Evolutionary conservation across 92 coral and sea anemone species (phyloP).

Genomic region (Epizoanthus stellaris): DNA sequence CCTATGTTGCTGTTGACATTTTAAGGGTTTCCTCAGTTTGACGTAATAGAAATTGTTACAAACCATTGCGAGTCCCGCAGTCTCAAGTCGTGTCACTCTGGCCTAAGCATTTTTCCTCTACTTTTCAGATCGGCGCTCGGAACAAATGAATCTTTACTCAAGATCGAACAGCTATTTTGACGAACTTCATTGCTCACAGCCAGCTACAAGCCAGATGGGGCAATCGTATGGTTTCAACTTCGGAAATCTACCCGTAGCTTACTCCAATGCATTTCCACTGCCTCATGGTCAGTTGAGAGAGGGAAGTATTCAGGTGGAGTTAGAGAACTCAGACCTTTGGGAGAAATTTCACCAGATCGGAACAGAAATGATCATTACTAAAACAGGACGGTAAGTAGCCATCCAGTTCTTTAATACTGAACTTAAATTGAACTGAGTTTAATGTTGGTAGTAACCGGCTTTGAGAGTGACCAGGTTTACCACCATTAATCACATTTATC

Average conservation of each 20-base stretch:
- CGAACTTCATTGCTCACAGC: conserved; percentile 69
- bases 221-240: conserved; percentile 74
- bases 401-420: conserved; percentile 7
- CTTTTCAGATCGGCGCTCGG: conserved; percentile 80
- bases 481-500: conserved; percentile 1
- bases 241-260: conserved; percentile 65
- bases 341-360: conserved; percentile 89
- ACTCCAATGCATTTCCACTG: conserved; percentile 67
- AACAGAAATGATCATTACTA: conserved; percentile 92
- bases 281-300: conserved; percentile 83
- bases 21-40: conserved; percentile 25
- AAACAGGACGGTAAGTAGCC: conserved; percentile 88
- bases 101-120: conserved; percentile 27
- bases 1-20: conserved; percentile 32
- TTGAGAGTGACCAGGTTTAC: conserved; percentile 1
- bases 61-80: conserved; percentile 37
- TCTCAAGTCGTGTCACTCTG: background rate
- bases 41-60: conserved; percentile 70
- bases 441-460: background rate
- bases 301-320: conserved; percentile 74
- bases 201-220: conserved; percentile 62
- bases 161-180: conserved; percentile 73
- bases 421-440: background rate
- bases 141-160: conserved; percentile 70
- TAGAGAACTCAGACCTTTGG: conserved; percentile 91